A percentile compares a stretch with the other conserved stretches of the same genome.
phyloP scores from a whole-genome alignment of 2,888 invertebrate genomes.

The Drosophila diplacantha region DNA sequence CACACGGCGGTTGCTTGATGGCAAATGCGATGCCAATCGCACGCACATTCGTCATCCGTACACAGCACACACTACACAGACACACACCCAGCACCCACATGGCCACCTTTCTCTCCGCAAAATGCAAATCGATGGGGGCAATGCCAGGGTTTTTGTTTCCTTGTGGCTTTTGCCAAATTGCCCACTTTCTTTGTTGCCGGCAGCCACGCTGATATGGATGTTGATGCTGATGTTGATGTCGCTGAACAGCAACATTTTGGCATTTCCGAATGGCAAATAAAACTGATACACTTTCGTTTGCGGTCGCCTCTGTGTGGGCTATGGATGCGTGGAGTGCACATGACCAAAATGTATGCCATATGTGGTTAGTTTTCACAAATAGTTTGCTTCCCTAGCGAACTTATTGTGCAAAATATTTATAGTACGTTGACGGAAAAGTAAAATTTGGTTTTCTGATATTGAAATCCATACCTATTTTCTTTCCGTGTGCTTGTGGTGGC shows the following conservation, averaged over 20 bases:
- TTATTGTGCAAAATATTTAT: background rate
- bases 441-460: background rate
- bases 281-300: constrained; percentile 45
- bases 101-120: constrained; percentile 28
- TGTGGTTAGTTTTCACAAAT: background rate
- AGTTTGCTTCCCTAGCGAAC: background rate
- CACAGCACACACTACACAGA: background rate
- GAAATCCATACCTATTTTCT: background rate
- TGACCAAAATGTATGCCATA: background rate
- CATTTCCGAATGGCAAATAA: constrained; percentile 50
- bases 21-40: constrained; percentile 47
- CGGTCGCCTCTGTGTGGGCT: constrained; percentile 21
- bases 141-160: constrained; percentile 64
- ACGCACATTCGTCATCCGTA: constrained; percentile 61
- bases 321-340: constrained; percentile 10
- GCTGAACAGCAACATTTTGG: constrained; percentile 53
- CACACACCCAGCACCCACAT: constrained; percentile 9
- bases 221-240: constrained; percentile 40
- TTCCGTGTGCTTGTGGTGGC: constrained; percentile 14
- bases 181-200: constrained; percentile 52
- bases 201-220: constrained; percentile 7
- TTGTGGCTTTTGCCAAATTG: constrained; percentile 64
- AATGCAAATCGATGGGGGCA: constrained; percentile 62
- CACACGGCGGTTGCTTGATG: constrained; percentile 55
- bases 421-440: background rate